Percentiles rank a stretch among this genome's conserved stretches.
These are phyloP conservation scores for Athalia circularis DNA, from an alignment of 2,888 invertebrate genomes.

Conservation along the genomic window DNA sequence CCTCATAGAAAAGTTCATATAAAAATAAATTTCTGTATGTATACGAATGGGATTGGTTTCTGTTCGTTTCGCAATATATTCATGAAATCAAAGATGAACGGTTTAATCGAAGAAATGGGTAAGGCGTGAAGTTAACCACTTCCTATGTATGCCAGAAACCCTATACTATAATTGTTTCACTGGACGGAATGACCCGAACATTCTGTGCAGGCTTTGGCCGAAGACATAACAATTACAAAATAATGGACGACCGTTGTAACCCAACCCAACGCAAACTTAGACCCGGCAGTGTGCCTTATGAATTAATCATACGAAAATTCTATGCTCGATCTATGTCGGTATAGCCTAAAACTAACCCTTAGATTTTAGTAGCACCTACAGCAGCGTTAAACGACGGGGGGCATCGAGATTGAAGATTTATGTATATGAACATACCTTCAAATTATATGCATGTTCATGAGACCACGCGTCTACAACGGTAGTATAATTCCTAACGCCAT, in stretches of 20 bases:
- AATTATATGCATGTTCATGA: background rate
- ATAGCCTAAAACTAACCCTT: background rate
- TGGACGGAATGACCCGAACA: background rate
- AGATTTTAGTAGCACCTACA: background rate
- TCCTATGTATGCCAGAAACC: conserved; percentile 2
- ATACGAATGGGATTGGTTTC: no score
- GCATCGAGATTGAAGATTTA: background rate
- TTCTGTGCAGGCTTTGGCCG: conserved; percentile 5
- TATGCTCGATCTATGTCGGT: conserved; percentile 2
- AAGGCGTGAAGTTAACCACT: conserved; percentile 13
- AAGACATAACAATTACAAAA: conserved; percentile 36
- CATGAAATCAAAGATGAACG: no score
- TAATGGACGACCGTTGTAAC: conserved; percentile 19
- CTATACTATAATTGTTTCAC: conserved; percentile 5
- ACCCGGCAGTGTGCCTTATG: background rate
- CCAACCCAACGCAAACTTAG: conserved; percentile 9
- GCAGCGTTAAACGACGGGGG: background rate
- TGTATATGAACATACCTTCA: background rate
- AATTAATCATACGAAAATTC: conserved; percentile 40
- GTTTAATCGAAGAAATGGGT: conserved; percentile 11
- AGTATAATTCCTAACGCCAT: no score
- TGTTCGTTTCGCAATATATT: no score
- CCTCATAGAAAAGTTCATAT: no score
- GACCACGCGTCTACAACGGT: no score
- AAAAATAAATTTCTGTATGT: no score